Conservation (phyloP, 1,140 invertebrate species). For the Rhyzopertha dominica region DNA sequence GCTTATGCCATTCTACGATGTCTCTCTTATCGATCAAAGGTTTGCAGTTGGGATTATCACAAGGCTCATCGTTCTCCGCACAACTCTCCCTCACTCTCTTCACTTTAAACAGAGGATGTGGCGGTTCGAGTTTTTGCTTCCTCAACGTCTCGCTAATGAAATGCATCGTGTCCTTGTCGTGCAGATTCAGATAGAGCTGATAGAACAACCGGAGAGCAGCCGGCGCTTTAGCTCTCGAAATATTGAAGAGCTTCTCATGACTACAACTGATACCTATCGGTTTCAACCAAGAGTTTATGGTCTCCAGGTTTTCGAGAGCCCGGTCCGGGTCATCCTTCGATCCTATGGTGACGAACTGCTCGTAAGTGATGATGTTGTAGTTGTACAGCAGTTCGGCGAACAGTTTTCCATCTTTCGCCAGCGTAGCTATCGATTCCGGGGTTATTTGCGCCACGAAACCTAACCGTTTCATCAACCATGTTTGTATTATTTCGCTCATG, state of each 20-base stretch:
- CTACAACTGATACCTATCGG: conserved; percentile 48
- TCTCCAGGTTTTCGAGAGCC: conserved; percentile 49
- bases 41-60: conserved; percentile 35
- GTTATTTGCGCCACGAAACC: conserved; percentile 29
- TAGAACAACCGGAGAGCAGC: conserved; percentile 53
- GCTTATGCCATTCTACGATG: conserved; percentile 52
- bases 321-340: conserved; percentile 45
- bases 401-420: conserved; percentile 44
- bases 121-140: conserved; percentile 14
- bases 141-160: conserved; percentile 10
- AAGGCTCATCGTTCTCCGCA: conserved; percentile 23
- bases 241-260: conserved; percentile 47
- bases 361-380: conserved; percentile 46
- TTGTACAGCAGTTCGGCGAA: conserved; percentile 44
- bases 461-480: conserved; percentile 34
- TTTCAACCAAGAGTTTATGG: conserved; percentile 48
- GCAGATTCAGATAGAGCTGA: conserved; percentile 54
- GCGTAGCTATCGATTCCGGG: conserved; percentile 35
- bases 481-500: conserved; percentile 31
- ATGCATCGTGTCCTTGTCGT: conserved; percentile 47
- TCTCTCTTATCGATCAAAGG: conserved; percentile 47
- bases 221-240: conserved; percentile 49
- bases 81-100: conserved; percentile 10
- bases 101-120: conserved; percentile 15
- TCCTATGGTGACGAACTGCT: conserved; percentile 37